Evolutionary conservation across 2,888 invertebrate species (phyloP).

Genomic region (Drosophila borealis): DNA sequence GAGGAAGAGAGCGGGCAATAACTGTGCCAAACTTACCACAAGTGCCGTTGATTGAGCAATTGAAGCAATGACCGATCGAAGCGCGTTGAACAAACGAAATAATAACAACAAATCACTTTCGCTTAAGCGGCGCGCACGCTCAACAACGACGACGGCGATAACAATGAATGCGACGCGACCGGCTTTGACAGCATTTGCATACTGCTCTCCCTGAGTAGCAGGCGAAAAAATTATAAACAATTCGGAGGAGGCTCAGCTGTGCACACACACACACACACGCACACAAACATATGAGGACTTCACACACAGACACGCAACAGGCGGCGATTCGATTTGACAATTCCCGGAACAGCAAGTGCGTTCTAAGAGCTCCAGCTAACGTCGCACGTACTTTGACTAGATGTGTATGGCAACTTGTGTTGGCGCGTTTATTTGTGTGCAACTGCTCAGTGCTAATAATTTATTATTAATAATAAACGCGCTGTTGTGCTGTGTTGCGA

Average conservation of each 20-base stretch:
- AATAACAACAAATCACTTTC: conserved; percentile 72
- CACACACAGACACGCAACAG: conserved; percentile 59
- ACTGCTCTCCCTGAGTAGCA: conserved; percentile 45
- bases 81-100: conserved; percentile 35
- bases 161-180: conserved; percentile 58
- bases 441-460: conserved; percentile 6
- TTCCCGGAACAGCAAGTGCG: conserved; percentile 45
- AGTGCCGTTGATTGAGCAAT: conserved; percentile 72
- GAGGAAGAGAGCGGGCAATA: conserved; percentile 27
- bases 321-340: conserved; percentile 36
- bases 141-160: conserved; percentile 25
- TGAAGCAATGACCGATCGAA: conserved; percentile 62
- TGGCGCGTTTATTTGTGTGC: neutral
- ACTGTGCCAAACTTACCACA: conserved; percentile 76
- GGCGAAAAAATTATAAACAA: conserved; percentile 67
- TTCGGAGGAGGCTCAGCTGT: conserved; percentile 64
- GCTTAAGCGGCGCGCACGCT: conserved; percentile 55
- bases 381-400: conserved; percentile 26
- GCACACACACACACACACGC: conserved; percentile 29
- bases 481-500: conserved; percentile 14
- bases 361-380: conserved; percentile 2
- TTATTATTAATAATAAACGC: conserved; percentile 15
- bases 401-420: conserved; percentile 18
- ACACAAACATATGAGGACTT: conserved; percentile 16
- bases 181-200: conserved; percentile 74